Percentiles rank a stretch among this genome's conserved stretches.
These are phyloP conservation scores for Ceratotherium simum DNA, from an alignment of 2,113 vertebrate genomes.

Conservation along the genomic window DNA sequence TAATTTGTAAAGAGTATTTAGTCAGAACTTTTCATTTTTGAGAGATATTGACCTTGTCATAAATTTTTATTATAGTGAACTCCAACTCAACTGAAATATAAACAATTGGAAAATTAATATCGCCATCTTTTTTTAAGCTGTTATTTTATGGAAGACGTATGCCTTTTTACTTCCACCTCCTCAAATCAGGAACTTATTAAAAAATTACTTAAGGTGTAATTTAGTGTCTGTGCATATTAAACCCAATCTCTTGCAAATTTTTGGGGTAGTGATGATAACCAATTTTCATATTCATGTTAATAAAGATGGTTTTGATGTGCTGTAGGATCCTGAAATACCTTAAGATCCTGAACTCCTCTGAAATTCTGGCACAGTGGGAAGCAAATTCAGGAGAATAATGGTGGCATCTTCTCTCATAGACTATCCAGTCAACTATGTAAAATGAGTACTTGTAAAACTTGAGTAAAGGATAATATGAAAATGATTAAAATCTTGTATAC, in stretches of 20 bases:
- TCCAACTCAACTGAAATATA: not conserved
- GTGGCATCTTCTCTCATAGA: not conserved
- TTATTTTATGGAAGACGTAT: not conserved
- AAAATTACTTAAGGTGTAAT: not conserved
- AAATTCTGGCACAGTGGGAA: not conserved
- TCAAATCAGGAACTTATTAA: not conserved
- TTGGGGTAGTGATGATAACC: not conserved
- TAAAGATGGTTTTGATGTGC: not conserved
- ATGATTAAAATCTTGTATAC: not conserved
- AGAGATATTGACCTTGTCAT: not conserved
- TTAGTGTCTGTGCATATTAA: not conserved
- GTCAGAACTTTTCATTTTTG: constrained; percentile 5
- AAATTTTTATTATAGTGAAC: constrained; percentile 32
- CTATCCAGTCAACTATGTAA: not conserved
- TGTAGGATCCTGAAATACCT: not conserved
- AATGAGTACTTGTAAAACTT: constrained; percentile 27
- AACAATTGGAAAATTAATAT: constrained; percentile 16
- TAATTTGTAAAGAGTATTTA: constrained; percentile 40
- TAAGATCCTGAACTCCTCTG: not conserved
- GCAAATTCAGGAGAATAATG: constrained; percentile 10
- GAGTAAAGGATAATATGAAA: constrained; percentile 34
- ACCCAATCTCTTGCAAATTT: not conserved
- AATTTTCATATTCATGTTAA: not conserved
- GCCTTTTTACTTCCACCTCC: not conserved
- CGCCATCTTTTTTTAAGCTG: not conserved